phyloP scores from a whole-genome alignment of 2,888 invertebrate species.

The Leptarthrus brevirostris region DNA sequence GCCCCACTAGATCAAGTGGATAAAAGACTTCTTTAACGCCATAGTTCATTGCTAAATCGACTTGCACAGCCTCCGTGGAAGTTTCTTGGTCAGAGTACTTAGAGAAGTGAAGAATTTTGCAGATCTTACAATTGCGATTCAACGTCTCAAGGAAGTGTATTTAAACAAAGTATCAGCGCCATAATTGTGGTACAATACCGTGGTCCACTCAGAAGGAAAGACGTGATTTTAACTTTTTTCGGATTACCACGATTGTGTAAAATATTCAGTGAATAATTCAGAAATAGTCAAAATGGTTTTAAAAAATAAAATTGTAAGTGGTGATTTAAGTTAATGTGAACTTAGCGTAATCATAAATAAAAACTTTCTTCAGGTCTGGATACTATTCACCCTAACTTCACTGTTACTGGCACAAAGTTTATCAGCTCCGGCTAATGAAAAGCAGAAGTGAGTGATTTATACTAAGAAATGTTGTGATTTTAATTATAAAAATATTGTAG shows the following conservation, averaged over 20 bases:
- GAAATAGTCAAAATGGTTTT: constrained; percentile 20
- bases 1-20: constrained; percentile 33
- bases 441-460: constrained; percentile 17
- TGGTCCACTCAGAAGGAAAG: not conserved
- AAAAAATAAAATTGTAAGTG: constrained; percentile 32
- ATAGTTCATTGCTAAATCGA: constrained; percentile 14
- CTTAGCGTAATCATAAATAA: not conserved
- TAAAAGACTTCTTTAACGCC: constrained; percentile 38
- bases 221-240: not conserved
- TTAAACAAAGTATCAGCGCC: not conserved
- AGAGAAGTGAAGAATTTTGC: constrained; percentile 14
- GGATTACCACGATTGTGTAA: no score
- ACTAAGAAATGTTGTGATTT: not conserved
- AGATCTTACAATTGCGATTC: not conserved
- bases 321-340: constrained; percentile 8
- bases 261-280: no score
- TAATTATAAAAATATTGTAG: constrained; percentile 55
- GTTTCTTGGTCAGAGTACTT: not conserved
- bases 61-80: constrained; percentile 21
- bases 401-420: not conserved
- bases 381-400: not conserved
- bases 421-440: constrained; percentile 5
- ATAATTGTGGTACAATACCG: not conserved
- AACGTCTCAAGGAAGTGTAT: not conserved
- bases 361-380: constrained; percentile 11